These are phyloP conservation scores for Drosophila buzzatii DNA, from an alignment of 2,888 invertebrate species.

Conservation along the genomic window DNA sequence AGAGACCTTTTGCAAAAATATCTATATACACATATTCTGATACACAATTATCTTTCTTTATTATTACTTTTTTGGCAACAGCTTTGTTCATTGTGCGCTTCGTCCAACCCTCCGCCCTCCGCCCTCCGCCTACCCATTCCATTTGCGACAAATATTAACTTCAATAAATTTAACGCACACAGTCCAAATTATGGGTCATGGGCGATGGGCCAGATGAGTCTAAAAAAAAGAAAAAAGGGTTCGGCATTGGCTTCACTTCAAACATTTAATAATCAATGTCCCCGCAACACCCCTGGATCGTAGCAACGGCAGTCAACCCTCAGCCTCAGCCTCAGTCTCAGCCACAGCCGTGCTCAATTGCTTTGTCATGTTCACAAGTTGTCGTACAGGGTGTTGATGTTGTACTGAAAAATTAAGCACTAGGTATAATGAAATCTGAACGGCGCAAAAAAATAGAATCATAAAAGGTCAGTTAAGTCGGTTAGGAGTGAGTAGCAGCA, in stretches of 20 bases:
- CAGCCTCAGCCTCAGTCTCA: constrained; percentile 3
- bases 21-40: constrained; percentile 9
- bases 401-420: constrained; percentile 75
- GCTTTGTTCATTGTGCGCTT: constrained; percentile 7
- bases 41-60: constrained; percentile 12
- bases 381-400: constrained; percentile 81
- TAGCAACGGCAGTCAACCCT: constrained; percentile 39
- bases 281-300: constrained; percentile 23
- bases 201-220: constrained; percentile 26
- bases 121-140: constrained; percentile 9
- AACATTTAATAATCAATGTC: constrained; percentile 67
- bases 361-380: constrained; percentile 83
- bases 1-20: constrained; percentile 42
- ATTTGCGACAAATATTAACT: constrained; percentile 77
- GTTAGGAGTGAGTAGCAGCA: constrained; percentile 14
- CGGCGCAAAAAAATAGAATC: constrained; percentile 35
- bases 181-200: constrained; percentile 62
- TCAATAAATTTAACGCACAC: constrained; percentile 77
- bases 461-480: constrained; percentile 47
- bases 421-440: constrained; percentile 67
- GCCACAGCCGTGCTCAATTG: constrained; percentile 65
- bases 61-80: constrained; percentile 14
- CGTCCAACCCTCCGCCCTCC: constrained; percentile 3
- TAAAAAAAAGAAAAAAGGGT: constrained; percentile 38
- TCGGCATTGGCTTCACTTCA: constrained; percentile 51